Evolutionary conservation across 2,113 vertebrate species (phyloP).

Genomic region (Pluvialis apricaria): DNA sequence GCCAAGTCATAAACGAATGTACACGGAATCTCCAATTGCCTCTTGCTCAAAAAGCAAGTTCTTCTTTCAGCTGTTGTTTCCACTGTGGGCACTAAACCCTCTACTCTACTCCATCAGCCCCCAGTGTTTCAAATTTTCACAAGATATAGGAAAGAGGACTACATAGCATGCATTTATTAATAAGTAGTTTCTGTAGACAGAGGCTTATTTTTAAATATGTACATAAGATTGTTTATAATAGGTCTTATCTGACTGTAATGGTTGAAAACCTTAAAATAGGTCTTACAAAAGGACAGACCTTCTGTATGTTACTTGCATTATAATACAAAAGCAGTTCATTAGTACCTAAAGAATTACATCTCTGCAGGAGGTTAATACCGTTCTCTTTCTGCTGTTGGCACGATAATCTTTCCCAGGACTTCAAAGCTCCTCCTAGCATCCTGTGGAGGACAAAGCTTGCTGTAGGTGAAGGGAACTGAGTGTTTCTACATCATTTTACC

Average conservation of each 20-base stretch:
- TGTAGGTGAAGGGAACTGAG: neutral
- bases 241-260: neutral
- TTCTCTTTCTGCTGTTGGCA: conserved; percentile 18
- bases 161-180: neutral
- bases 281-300: conserved; percentile 1
- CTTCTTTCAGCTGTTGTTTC: neutral
- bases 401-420: conserved; percentile 36
- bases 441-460: conserved; percentile 12
- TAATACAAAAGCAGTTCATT: conserved; percentile 20
- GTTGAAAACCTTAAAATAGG: neutral
- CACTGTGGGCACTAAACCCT: neutral
- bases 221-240: neutral
- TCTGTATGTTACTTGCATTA: neutral
- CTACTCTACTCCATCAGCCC: neutral
- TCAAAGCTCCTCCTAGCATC: conserved; percentile 18
- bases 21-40: neutral
- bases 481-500: neutral
- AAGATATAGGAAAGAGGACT: neutral
- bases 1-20: neutral
- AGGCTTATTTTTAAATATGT: neutral
- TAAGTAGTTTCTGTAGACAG: neutral
- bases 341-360: neutral
- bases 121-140: neutral
- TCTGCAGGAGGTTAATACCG: conserved; percentile 19
- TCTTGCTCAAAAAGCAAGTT: neutral